A percentile compares a stretch with the other conserved stretches of the same genome.
Conservation (phyloP, 2,797 vertebrate species). For the Miichthys miiuy region DNA sequence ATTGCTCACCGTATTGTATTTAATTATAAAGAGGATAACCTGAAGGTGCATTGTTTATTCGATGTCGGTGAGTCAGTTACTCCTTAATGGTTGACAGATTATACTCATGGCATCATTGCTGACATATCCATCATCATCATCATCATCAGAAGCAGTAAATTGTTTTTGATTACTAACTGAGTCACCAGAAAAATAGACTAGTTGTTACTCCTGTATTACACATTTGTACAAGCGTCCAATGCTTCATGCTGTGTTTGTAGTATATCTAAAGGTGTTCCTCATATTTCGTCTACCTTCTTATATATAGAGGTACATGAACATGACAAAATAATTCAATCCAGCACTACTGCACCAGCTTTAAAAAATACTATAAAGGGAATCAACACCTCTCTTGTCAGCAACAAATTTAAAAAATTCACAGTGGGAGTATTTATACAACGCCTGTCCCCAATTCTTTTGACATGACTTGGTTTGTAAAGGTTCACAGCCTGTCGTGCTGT, state of each 20-base stretch:
- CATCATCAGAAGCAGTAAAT: constrained; percentile 22
- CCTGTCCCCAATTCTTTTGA: background rate
- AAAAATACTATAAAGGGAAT: too few species aligned
- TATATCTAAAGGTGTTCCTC: too few species aligned
- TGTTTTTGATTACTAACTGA: background rate
- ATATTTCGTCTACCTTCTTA: too few species aligned
- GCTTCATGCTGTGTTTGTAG: too few species aligned
- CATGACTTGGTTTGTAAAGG: background rate
- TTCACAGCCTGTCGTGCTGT: background rate
- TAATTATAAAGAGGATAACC: constrained; percentile 5
- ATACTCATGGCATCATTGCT: constrained; percentile 1
- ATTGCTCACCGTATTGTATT: constrained; percentile 15
- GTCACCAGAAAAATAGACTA: constrained; percentile 1
- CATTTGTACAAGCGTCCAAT: too few species aligned
- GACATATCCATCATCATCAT: constrained; percentile 29
- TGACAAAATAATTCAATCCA: too few species aligned
- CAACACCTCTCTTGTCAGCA: too few species aligned
- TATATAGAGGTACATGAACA: too few species aligned
- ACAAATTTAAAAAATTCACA: too few species aligned
- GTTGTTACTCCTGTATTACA: background rate
- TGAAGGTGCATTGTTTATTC: constrained; percentile 4
- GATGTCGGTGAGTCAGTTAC: constrained; percentile 12
- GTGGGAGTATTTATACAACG: too few species aligned
- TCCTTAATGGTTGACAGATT: constrained; percentile 15
- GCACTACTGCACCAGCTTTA: too few species aligned